Evolutionary conservation across 2,888 invertebrate genomes (phyloP), one percentile per base, ranked within the genome.

Genomic region (Nebria salina): DNA sequence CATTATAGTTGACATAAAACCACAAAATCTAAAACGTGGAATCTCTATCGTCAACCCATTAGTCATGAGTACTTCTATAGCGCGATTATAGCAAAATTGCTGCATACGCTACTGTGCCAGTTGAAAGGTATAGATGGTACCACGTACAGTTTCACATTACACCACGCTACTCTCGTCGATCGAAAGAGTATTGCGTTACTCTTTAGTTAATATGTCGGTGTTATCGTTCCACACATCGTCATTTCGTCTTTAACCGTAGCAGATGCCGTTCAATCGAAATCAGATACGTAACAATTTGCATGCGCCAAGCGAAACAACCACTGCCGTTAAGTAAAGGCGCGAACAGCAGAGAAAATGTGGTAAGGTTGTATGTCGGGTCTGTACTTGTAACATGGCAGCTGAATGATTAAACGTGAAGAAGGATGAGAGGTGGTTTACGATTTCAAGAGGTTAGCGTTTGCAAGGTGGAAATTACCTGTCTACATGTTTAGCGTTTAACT

Each of bases 241-340:
- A 13, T 13, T 34, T 42, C 9, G 72, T 20, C 73, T 73, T 42
- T 41, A 26, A 43, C 41, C 26, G 43, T 73, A 34, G n/a, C 41
- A 41, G 9, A 26, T 15, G 73, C 15, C 43, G 42, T 41, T 41
- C 73, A 54, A 73, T 73, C 42, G 73, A 73, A 73, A 73, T 73
- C 73, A 73, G 73, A 73, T 34, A 73, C 73, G 41, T 41, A 43
- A 73, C 73, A 73, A 73, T 73, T 73, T 73, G 15, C 73, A 13
- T 73, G 68, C n/a, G 70, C 70, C 54, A 54, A 70, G 5, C 70
- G 26, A 70, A 25, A 25, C 70, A 70, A 34, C 9, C 20, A 25
- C 70, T 6, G 7, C 54, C 8, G 54, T 13, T 5, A 34, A 54
- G 54, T 13, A 7, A 13, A 2, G 8, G 54, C 54, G 8, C 7